Conservation (phyloP, 2,888 invertebrate species). For the Leucophenga maculata region DNA sequence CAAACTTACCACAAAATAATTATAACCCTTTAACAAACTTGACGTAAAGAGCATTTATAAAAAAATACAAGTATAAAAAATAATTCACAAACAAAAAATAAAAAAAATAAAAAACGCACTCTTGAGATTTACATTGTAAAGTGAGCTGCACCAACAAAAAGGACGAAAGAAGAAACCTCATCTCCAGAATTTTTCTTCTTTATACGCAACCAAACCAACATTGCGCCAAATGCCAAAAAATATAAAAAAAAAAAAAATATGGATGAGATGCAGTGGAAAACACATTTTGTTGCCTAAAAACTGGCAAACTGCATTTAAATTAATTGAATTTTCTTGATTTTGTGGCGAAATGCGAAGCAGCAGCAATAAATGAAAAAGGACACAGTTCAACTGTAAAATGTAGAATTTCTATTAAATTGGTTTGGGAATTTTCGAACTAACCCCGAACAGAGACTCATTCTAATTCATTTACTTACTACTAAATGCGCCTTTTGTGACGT, state of each 20-base stretch:
- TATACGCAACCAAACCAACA: background rate
- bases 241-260: background rate
- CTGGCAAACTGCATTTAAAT: constrained; percentile 56
- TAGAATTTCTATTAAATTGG: constrained; percentile 61
- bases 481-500: background rate
- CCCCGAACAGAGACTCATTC: constrained; percentile 3
- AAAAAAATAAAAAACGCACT: constrained; percentile 44
- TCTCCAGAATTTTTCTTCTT: background rate
- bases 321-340: constrained; percentile 57
- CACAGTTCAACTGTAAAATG: constrained; percentile 39
- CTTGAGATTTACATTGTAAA: constrained; percentile 67
- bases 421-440: constrained; percentile 58
- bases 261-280: background rate
- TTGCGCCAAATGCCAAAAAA: background rate
- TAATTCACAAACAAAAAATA: constrained; percentile 45
- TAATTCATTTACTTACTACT: background rate
- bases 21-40: too few relatives aligned
- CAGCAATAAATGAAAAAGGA: background rate
- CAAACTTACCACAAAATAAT: too few relatives aligned
- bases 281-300: constrained; percentile 22
- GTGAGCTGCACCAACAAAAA: constrained; percentile 41
- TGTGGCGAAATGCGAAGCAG: constrained; percentile 23
- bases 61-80: background rate
- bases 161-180: background rate
- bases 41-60: background rate